phyloP scores from a whole-genome alignment of 92 coral and sea anemone species.

The Parazoanthus swiftii region DNA sequence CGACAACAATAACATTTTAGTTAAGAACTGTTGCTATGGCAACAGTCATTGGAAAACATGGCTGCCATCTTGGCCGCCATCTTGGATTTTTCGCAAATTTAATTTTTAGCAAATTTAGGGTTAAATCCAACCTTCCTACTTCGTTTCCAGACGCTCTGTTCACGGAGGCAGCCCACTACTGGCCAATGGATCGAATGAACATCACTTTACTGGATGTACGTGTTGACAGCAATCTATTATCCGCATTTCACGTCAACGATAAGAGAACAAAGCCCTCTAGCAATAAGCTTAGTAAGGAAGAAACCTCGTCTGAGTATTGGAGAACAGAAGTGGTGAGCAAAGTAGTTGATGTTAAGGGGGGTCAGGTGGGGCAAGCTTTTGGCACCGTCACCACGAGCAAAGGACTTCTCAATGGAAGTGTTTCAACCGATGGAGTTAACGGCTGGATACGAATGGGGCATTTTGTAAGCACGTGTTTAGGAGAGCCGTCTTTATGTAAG shows the following conservation, averaged over 20 bases:
- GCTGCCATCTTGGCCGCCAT: no score
- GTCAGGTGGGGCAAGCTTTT: conserved; percentile 62
- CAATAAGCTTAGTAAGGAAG: conserved; percentile 10
- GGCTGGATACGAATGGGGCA: conserved; percentile 88
- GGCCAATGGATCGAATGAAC: conserved; percentile 85
- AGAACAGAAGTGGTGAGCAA: conserved; percentile 55
- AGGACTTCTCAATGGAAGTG: conserved; percentile 76
- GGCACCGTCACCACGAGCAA: conserved; percentile 50
- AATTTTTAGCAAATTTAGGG: no score
- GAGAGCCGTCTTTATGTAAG: conserved; percentile 85
- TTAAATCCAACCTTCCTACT: not conserved
- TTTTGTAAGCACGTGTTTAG: conserved; percentile 80
- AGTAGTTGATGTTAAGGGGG: conserved; percentile 67
- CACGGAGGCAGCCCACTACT: conserved; percentile 80
- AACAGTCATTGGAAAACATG: no score
- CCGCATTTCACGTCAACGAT: conserved; percentile 42
- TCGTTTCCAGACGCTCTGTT: conserved; percentile 77
- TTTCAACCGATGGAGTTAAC: conserved; percentile 76
- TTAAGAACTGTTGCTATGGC: no score
- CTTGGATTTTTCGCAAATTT: no score
- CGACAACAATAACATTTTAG: no score
- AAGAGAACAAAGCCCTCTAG: conserved; percentile 18
- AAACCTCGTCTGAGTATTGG: conserved; percentile 57
- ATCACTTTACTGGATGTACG: conserved; percentile 51
- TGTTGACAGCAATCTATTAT: not conserved